Percentiles rank a stretch among this genome's conserved stretches.
These are phyloP conservation scores for Pelodytes ibericus DNA, from an alignment of 2,797 vertebrate species.

Conservation along the genomic window DNA sequence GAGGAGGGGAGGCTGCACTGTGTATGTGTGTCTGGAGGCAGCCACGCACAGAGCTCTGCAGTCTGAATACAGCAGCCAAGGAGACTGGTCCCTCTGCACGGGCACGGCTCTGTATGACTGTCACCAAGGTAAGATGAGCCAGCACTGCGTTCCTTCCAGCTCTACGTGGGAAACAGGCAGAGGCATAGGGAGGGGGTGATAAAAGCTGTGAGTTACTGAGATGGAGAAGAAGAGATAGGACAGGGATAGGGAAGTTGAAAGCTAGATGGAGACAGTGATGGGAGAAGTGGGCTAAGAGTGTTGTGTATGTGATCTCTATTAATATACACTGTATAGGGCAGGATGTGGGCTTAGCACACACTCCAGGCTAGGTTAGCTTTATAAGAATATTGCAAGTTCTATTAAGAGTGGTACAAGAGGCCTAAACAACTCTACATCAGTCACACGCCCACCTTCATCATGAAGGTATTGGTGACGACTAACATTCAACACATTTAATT, in stretches of 20 bases:
- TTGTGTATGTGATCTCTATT: background rate
- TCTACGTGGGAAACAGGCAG: slow-evolving; percentile 15
- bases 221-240: background rate
- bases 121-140: slow-evolving; percentile 86
- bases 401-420: too few relatives aligned
- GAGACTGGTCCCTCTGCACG: slow-evolving; percentile 53
- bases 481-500: background rate
- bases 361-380: too few relatives aligned
- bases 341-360: background rate
- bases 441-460: background rate
- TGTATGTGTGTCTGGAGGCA: slow-evolving; percentile 39
- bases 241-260: background rate
- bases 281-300: background rate
- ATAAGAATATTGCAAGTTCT: background rate
- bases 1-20: slow-evolving; percentile 42
- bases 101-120: slow-evolving; percentile 88
- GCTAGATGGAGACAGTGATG: background rate
- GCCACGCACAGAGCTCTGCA: slow-evolving; percentile 49
- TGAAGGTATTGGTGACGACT: background rate
- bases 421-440: background rate
- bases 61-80: slow-evolving; percentile 38
- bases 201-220: too few relatives aligned
- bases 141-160: slow-evolving; percentile 19
- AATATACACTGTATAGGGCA: background rate
- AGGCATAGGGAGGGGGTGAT: too few relatives aligned